These are phyloP conservation scores for Synanthedon tipuliformis DNA, from an alignment of 2,888 invertebrate species.

Conservation along the genomic window DNA sequence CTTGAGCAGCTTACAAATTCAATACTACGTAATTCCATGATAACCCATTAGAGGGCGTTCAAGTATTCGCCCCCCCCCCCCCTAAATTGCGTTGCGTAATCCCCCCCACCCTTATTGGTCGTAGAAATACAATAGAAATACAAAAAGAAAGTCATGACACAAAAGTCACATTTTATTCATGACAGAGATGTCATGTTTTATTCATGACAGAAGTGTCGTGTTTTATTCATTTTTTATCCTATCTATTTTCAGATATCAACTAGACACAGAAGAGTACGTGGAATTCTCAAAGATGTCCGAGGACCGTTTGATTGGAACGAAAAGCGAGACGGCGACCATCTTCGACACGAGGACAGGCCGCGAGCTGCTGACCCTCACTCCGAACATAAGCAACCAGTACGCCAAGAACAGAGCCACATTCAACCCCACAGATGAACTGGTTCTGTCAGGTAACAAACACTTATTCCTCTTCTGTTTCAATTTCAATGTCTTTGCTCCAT, in stretches of 20 bases:
- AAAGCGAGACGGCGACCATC: constrained; percentile 83
- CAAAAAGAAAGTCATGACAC: too few species aligned
- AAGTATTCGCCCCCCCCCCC: too few species aligned
- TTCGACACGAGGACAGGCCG: constrained; percentile 89
- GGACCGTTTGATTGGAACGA: constrained; percentile 91
- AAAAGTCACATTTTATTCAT: not conserved
- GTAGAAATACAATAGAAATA: too few species aligned
- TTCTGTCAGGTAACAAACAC: constrained; percentile 75
- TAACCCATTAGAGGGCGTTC: too few species aligned
- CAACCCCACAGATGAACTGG: constrained; percentile 91
- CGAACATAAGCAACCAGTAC: constrained; percentile 91
- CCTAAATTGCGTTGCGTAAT: too few species aligned
- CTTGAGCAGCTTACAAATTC: too few species aligned
- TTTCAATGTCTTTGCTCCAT: too few species aligned
- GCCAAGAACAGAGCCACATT: constrained; percentile 94
- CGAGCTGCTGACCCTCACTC: constrained; percentile 78
- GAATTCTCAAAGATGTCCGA: constrained; percentile 90
- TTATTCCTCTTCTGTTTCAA: too few species aligned
- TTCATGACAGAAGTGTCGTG: too few species aligned
- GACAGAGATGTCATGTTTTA: too few species aligned
- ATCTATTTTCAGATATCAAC: constrained; percentile 67
- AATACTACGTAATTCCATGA: too few species aligned
- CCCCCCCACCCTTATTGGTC: too few species aligned
- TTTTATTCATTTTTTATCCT: not conserved
- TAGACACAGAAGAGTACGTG: constrained; percentile 89